Percentiles rank a stretch among this genome's conserved stretches.
Evolutionary conservation across 1,140 invertebrate species (phyloP).

Genomic region (Hylaeus volcanicus): DNA sequence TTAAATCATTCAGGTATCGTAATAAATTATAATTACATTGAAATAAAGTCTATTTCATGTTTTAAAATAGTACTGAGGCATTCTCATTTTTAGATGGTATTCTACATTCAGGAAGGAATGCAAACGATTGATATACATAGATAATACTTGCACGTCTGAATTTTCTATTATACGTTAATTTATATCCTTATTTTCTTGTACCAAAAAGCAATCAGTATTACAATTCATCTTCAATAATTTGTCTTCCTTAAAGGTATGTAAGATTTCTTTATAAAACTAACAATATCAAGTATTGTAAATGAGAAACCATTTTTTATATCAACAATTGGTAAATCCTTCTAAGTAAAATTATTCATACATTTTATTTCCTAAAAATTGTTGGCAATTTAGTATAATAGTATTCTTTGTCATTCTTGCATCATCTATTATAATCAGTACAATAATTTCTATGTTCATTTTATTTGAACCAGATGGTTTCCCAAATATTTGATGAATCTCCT

Average conservation of each 20-base stretch:
- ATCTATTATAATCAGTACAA: background rate
- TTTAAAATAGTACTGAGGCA: background rate
- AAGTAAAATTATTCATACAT: background rate
- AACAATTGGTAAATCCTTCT: background rate
- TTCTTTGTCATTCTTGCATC: background rate
- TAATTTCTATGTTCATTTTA: background rate
- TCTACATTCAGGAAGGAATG: background rate
- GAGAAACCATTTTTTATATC: background rate
- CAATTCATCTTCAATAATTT: conserved; percentile 5
- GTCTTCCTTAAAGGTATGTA: conserved; percentile 7
- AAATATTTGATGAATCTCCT: conserved; percentile 41
- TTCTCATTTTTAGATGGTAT: conserved; percentile 28
- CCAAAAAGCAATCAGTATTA: conserved; percentile 16
- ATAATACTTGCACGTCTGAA: conserved; percentile 16
- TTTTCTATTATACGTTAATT: background rate
- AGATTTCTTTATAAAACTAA: background rate
- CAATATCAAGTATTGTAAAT: background rate
- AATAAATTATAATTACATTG: background rate
- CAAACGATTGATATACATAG: conserved; percentile 10
- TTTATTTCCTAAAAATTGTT: background rate
- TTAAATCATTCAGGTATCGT: background rate
- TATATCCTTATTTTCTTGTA: background rate
- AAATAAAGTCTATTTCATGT: background rate
- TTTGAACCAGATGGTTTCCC: conserved; percentile 41
- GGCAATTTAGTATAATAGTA: background rate